A percentile compares a stretch with the other conserved stretches of the same genome.
Conservation (phyloP, 2,797 vertebrate species). For the Semaprochilodus insignis region DNA sequence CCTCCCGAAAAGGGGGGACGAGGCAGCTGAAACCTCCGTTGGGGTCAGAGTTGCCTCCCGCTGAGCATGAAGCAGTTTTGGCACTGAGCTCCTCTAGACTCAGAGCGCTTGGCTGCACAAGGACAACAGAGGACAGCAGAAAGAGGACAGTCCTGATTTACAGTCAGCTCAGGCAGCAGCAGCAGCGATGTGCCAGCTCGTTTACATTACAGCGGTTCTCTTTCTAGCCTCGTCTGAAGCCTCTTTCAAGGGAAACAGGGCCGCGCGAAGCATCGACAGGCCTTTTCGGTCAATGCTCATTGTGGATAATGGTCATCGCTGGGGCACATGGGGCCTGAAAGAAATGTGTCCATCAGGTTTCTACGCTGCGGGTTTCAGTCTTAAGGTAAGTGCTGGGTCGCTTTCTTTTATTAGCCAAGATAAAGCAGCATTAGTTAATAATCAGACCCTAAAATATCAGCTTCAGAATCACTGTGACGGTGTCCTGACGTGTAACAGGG, state of each 20-base stretch:
- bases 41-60: background rate
- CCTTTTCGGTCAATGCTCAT: constrained; percentile 1
- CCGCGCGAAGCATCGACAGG: constrained; percentile 22
- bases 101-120: background rate
- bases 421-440: too few species aligned
- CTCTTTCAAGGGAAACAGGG: constrained; percentile 8
- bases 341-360: constrained; percentile 47
- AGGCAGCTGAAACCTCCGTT: background rate
- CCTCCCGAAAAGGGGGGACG: background rate
- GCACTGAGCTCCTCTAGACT: background rate
- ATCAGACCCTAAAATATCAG: too few species aligned
- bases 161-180: background rate
- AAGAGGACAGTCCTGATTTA: background rate
- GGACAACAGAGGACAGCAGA: background rate
- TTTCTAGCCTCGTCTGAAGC: constrained; percentile 15
- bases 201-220: background rate
- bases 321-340: constrained; percentile 48
- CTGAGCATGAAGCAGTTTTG: background rate
- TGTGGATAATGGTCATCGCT: constrained; percentile 48
- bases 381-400: constrained; percentile 33
- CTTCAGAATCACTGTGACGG: too few species aligned
- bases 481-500: too few species aligned
- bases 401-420: background rate
- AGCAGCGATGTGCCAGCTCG: constrained; percentile 12
- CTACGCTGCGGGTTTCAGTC: constrained; percentile 49